These are phyloP conservation scores for Callionymus lyra DNA, from an alignment of 2,113 vertebrate genomes.

Conservation along the genomic window DNA sequence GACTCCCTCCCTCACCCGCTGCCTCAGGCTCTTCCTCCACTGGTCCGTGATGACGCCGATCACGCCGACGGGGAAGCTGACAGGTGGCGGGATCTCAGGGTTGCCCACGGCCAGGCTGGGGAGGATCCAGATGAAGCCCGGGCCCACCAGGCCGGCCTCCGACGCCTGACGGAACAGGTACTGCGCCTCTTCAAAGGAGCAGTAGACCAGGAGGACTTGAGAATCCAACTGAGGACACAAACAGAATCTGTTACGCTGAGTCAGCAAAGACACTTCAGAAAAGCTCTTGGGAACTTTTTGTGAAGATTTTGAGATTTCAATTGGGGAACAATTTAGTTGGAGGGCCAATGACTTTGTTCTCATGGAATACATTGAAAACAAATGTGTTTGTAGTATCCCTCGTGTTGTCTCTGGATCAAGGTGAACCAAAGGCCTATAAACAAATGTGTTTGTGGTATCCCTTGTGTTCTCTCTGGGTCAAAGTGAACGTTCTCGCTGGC, in stretches of 20 bases:
- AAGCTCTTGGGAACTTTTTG: no score
- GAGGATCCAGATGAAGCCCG: constrained; percentile 89
- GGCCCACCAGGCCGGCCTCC: constrained; percentile 82
- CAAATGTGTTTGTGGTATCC: no score
- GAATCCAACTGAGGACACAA: constrained; percentile 69
- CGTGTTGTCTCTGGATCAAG: no score
- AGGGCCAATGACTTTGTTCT: background rate
- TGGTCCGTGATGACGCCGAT: constrained; percentile 90
- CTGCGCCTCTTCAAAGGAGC: constrained; percentile 86
- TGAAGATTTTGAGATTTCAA: no score
- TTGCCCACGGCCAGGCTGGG: constrained; percentile 84
- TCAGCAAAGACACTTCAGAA: no score
- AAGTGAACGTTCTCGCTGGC: no score
- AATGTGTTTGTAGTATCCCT: no score
- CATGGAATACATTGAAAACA: no score
- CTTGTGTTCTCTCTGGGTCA: no score
- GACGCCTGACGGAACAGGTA: constrained; percentile 81
- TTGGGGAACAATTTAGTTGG: background rate
- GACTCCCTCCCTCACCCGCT: constrained; percentile 89
- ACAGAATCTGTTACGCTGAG: background rate
- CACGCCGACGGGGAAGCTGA: constrained; percentile 82
- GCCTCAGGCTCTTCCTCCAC: constrained; percentile 88
- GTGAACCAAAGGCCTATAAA: no score
- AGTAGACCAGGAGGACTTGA: constrained; percentile 86
- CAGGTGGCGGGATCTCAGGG: constrained; percentile 75